Conservation (phyloP, 35 echinoderm and acorn worm species). For the Acanthaster planci region DNA sequence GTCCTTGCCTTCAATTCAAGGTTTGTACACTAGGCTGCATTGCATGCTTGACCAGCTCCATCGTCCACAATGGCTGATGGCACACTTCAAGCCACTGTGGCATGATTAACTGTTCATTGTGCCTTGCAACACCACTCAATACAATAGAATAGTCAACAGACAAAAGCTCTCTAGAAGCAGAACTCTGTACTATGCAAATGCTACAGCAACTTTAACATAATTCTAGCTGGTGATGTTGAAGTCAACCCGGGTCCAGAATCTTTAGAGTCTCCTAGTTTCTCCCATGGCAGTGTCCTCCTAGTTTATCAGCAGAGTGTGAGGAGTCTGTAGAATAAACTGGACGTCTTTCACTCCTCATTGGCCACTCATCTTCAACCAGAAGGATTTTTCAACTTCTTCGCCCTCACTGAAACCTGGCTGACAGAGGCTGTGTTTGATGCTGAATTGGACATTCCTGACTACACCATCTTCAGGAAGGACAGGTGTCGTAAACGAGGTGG, state of each 20-base stretch:
- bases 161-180: not conserved
- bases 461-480: not conserved
- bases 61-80: too few species aligned
- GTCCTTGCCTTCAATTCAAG: too few species aligned
- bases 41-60: too few species aligned
- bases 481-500: slow-evolving; percentile 7
- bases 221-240: not conserved
- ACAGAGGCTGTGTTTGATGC: not conserved
- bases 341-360: not conserved
- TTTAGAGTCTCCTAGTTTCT: not conserved
- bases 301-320: not conserved
- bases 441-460: not conserved
- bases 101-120: too few species aligned
- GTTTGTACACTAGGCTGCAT: too few species aligned
- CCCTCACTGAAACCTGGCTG: slow-evolving; percentile 2
- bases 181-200: not conserved
- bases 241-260: not conserved
- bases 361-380: not conserved
- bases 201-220: not conserved
- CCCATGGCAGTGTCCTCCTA: not conserved
- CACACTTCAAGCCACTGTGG: too few species aligned
- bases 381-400: not conserved
- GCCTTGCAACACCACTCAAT: too few species aligned
- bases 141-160: too few species aligned
- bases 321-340: not conserved